These are phyloP conservation scores for Hylaea fasciaria DNA, from an alignment of 2,888 invertebrate species.

Conservation along the genomic window DNA sequence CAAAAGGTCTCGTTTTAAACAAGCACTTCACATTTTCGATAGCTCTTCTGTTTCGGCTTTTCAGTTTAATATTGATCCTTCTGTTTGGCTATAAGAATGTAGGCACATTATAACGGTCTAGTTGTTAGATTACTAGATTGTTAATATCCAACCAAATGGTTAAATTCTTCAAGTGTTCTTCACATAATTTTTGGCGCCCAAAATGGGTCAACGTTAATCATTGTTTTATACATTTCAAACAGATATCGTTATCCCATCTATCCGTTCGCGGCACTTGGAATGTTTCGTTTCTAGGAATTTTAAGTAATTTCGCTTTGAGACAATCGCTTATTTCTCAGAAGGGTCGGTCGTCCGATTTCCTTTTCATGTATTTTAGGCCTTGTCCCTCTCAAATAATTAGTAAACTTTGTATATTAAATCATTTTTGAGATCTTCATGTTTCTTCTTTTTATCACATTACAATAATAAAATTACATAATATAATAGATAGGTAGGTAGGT, in stretches of 20 bases:
- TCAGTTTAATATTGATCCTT: not conserved
- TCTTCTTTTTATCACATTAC: not conserved
- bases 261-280: not conserved
- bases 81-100: no score
- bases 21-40: not conserved
- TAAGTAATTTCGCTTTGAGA: not conserved
- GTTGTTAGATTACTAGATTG: not conserved
- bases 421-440: no score
- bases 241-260: not conserved
- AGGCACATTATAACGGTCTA: not conserved
- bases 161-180: not conserved
- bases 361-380: not conserved
- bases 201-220: not conserved
- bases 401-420: no score
- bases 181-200: not conserved
- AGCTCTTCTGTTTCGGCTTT: not conserved
- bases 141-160: not conserved
- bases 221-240: not conserved
- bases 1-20: slow-evolving; percentile 31
- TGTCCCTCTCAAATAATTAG: not conserved
- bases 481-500: no score
- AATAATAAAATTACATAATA: no score
- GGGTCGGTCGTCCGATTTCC: not conserved
- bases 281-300: not conserved
- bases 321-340: slow-evolving; percentile 4